These are phyloP conservation scores for Bombyx mandarina DNA, from an alignment of 1,140 invertebrate genomes.

Conservation along the genomic window DNA sequence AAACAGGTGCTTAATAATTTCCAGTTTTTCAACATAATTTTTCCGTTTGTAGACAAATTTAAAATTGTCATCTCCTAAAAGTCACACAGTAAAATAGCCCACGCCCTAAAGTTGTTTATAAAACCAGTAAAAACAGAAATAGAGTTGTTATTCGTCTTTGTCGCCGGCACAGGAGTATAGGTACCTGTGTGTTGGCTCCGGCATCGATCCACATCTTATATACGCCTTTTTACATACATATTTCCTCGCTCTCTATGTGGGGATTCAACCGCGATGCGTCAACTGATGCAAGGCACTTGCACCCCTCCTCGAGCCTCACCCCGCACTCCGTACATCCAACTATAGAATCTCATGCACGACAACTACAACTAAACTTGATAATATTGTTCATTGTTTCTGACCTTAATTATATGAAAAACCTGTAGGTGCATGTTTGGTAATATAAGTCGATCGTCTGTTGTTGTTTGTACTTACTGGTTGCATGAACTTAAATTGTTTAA, in stretches of 20 bases:
- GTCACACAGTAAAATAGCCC: no score
- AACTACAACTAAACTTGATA: conserved; percentile 4
- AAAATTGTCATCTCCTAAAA: no score
- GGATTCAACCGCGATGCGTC: conserved; percentile 62
- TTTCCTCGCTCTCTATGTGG: conserved; percentile 55
- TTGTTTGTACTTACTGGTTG: no score
- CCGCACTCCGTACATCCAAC: conserved; percentile 8
- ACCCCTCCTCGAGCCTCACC: conserved; percentile 25
- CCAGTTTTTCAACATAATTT: conserved; percentile 13
- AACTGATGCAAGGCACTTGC: conserved; percentile 57
- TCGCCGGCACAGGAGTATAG: background rate
- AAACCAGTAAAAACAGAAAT: background rate
- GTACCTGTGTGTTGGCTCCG: conserved; percentile 30
- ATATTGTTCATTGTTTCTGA: conserved; percentile 5
- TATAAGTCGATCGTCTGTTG: no score
- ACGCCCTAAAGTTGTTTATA: no score
- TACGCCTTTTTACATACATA: conserved; percentile 52
- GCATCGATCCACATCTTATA: conserved; percentile 62
- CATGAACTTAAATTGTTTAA: no score
- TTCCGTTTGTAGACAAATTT: no score
- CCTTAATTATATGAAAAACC: conserved; percentile 5
- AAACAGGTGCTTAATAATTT: conserved; percentile 25
- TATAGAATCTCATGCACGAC: no score
- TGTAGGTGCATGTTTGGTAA: background rate
- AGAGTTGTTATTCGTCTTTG: conserved; percentile 4